Conservation (phyloP, 2,113 vertebrate genomes). For the Perca schrenkii region DNA sequence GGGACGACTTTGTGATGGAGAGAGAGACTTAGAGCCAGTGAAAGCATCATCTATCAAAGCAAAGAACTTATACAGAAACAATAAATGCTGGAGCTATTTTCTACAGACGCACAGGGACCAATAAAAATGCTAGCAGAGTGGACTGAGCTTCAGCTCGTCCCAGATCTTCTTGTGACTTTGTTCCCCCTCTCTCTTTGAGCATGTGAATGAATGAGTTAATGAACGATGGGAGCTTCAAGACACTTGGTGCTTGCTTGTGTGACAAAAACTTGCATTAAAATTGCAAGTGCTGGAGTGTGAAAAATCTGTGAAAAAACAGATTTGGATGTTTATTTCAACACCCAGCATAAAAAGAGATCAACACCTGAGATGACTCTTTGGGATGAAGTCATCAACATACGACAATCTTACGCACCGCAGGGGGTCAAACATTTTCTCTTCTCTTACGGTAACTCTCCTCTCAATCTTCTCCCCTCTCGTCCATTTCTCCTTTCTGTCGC, state of each 20-base stretch:
- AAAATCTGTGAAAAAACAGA: conserved; percentile 17
- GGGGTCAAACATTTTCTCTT: conserved; percentile 48
- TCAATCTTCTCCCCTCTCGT: conserved; percentile 55
- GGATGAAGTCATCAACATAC: conserved; percentile 62
- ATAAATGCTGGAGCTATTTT: conserved; percentile 63
- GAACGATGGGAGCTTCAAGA: conserved; percentile 26
- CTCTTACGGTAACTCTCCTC: conserved; percentile 44
- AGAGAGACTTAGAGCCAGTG: conserved; percentile 56
- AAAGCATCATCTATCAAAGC: conserved; percentile 79
- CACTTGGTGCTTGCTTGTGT: conserved; percentile 17
- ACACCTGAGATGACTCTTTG: conserved; percentile 47
- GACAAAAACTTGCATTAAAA: conserved; percentile 29
- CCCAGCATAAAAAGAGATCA: conserved; percentile 30
- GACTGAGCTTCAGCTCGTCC: conserved; percentile 33
- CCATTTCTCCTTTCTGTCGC: conserved; percentile 47
- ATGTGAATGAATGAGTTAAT: not conserved
- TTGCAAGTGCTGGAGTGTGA: not conserved
- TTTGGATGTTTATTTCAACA: conserved; percentile 43
- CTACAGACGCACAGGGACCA: conserved; percentile 74
- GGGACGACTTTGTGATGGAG: conserved; percentile 64
- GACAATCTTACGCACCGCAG: conserved; percentile 56
- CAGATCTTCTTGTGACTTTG: conserved; percentile 50
- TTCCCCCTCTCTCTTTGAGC: not conserved
- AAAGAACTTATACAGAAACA: conserved; percentile 63
- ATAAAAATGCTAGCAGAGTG: conserved; percentile 68